Percentiles rank a stretch among this genome's conserved stretches.
Evolutionary conservation across 2,113 vertebrate species (phyloP).

Genomic region (Pelmatolapia mariae): DNA sequence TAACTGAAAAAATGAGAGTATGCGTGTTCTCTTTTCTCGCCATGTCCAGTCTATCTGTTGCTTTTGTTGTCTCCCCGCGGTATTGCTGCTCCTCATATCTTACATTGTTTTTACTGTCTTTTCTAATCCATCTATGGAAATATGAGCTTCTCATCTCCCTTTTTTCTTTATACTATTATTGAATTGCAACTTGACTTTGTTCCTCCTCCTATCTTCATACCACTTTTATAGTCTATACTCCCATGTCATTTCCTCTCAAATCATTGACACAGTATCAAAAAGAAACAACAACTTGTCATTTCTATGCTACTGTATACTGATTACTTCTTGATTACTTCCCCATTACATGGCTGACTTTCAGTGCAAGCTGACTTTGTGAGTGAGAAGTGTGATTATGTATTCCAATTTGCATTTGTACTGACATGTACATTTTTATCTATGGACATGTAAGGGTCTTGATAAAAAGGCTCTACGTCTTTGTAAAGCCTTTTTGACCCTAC

Average conservation of each 20-base stretch:
- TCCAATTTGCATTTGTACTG: background rate
- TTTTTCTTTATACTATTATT: background rate
- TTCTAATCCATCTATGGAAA: slow-evolving; percentile 30
- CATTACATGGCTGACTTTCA: slow-evolving; percentile 25
- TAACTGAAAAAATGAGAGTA: slow-evolving; percentile 1
- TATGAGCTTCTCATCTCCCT: slow-evolving; percentile 23
- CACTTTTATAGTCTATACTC: background rate
- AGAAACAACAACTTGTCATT: background rate
- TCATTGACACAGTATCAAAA: background rate
- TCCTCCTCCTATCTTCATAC: slow-evolving; percentile 8
- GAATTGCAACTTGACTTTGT: slow-evolving; percentile 19
- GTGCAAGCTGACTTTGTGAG: background rate
- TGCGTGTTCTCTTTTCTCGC: background rate
- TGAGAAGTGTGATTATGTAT: background rate
- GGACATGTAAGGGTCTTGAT: background rate
- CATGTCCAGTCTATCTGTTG: background rate
- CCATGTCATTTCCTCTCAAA: background rate
- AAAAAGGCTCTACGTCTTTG: background rate
- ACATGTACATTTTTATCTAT: background rate
- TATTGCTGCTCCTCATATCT: slow-evolving; percentile 10
- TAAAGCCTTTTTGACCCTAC: background rate
- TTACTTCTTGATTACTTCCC: slow-evolving; percentile 4
- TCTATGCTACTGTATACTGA: slow-evolving; percentile 5
- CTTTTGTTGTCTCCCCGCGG: background rate
- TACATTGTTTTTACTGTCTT: background rate